Evolutionary conservation across 2,888 invertebrate genomes (phyloP).

Genomic region (Hypomecis punctinalis): DNA sequence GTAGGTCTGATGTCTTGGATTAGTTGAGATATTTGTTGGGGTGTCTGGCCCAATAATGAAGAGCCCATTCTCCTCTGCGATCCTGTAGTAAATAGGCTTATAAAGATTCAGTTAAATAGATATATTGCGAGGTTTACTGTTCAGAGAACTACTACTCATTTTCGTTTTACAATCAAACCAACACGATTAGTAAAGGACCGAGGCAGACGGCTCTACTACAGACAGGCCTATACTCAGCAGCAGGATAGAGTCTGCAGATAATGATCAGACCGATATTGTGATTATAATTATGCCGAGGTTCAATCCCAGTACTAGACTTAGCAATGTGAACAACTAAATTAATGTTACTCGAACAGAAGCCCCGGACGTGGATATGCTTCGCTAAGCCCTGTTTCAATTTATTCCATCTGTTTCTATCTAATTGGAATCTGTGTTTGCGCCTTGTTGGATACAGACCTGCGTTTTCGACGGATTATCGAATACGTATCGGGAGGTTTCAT

Average conservation of each 20-base stretch:
- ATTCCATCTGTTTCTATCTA: conserved; percentile 28
- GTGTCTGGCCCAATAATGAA: neutral
- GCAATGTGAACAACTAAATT: conserved; percentile 14
- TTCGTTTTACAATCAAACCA: too few relatives aligned
- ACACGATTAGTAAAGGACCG: too few relatives aligned
- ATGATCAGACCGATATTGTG: too few relatives aligned
- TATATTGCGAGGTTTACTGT: too few relatives aligned
- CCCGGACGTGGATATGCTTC: conserved; percentile 5
- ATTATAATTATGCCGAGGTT: too few relatives aligned
- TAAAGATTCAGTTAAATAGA: too few relatives aligned
- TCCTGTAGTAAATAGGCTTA: too few relatives aligned
- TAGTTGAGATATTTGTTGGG: neutral
- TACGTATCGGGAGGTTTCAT: too few relatives aligned
- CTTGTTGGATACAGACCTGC: conserved; percentile 21
- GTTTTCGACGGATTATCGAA: conserved; percentile 21
- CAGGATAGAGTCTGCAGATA: too few relatives aligned
- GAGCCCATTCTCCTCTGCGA: neutral
- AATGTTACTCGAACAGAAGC: conserved; percentile 14
- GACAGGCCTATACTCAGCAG: too few relatives aligned
- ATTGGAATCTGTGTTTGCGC: conserved; percentile 31
- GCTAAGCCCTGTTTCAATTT: conserved; percentile 24
- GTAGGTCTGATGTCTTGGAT: neutral
- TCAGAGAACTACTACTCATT: too few relatives aligned
- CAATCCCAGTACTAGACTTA: neutral
- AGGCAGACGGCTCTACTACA: too few relatives aligned